Base-by-base conservation (phyloP, 2,113 vertebrate genomes). In the Sebastes schlegelii region DNA sequence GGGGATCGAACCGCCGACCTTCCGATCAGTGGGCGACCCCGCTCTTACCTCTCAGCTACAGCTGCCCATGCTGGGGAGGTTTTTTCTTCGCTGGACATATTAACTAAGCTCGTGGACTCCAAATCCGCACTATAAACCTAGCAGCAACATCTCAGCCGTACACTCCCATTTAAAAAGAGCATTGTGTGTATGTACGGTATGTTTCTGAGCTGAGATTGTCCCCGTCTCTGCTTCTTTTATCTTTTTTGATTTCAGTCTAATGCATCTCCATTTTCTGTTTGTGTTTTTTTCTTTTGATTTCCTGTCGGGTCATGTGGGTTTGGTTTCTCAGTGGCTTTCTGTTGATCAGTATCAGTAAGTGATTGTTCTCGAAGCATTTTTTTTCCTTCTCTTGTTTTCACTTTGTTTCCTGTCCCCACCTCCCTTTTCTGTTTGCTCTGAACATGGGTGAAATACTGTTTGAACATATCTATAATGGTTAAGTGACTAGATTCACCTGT, bases 281-380 rank as follows among this genome's bases (percentile, higher is more conserved):
- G 62, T 71, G n/a, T 88, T 71, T 61, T 49, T 85, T 65, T 23
- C 74, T 85, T 77, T 88, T 86, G 75, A 82, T 90, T 88, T 93
- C 83, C 87, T 81, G 80, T 91, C 49, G 72, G 34, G 82, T 80
- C 91, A 79, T 90, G 90, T 92, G 91, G 84, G 79, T 93, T 93
- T 93, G 89, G 79, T 94, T 90, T 91, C 89, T 93, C 94, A 95
- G 93, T 95, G 94, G 95, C 91, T 93, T 93, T 94, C 95, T 94
- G 88, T 95, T 94, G 93, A 94, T 92, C 95, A 93, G 86, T 94
- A 92, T 95, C 93, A 94, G 95, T 96, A 95, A 96, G 95, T 96
- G 89, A 86, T 69, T 80, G 62, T 83, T 91, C 89, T 82, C n/a
- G 77, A 81, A 87, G 61, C 81, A 43, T 79, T 70, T 57, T 70